Conservation (phyloP, 2,113 vertebrate genomes). For the Sula dactylatra region DNA sequence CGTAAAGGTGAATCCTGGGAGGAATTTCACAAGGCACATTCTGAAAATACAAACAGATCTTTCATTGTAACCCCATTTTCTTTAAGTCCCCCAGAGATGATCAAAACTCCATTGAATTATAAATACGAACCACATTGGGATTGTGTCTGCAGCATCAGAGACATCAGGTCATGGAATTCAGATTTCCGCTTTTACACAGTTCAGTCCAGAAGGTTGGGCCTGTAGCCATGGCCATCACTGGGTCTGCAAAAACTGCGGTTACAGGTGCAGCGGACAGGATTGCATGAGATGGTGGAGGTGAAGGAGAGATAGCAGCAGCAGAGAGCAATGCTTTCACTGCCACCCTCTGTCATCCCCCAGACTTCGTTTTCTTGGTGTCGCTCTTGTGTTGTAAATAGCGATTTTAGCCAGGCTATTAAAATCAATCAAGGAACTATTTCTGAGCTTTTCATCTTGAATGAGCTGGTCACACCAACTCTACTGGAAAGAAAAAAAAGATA, state of each 20-base stretch:
- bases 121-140: fast-evolving
- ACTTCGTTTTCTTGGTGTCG: neutral
- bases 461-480: neutral
- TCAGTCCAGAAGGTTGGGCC: neutral
- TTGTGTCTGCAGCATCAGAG: neutral
- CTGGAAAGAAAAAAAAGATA: neutral
- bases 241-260: fast-evolving
- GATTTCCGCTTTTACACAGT: fast-evolving
- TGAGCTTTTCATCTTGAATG: neutral
- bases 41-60: neutral
- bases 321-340: neutral
- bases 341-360: neutral
- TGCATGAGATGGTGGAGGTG: fast-evolving
- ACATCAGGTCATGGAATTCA: fast-evolving
- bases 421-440: neutral
- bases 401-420: neutral
- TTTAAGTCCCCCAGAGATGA: neutral
- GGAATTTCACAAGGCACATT: neutral
- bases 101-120: neutral
- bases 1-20: neutral
- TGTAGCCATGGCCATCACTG: neutral
- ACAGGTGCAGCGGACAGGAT: neutral
- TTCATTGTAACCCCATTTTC: neutral
- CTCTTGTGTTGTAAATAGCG: neutral
- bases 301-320: neutral